Evolutionary conservation across 2,113 vertebrate species (phyloP).

Genomic region (Hypocryptadius cinnamomeus): DNA sequence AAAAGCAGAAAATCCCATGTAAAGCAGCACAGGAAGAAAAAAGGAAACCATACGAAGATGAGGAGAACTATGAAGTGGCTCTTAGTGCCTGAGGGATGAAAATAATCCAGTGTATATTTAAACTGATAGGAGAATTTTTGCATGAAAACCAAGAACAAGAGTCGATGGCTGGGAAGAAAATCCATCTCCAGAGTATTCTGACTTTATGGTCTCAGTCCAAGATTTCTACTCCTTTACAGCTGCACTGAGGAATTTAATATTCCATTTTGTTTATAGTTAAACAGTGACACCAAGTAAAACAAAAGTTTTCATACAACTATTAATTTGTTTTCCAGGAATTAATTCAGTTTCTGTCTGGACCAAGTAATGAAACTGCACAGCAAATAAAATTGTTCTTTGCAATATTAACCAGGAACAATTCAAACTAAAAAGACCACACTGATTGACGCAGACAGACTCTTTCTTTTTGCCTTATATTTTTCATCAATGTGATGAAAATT

Average conservation of each 20-base stretch:
- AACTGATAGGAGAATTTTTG: constrained; percentile 32
- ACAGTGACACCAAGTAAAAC: not conserved
- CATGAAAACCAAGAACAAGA: constrained; percentile 2
- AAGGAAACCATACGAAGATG: not conserved
- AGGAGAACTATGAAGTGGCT: constrained; percentile 6
- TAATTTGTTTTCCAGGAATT: not conserved
- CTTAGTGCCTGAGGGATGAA: constrained; percentile 26
- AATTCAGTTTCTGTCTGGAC: not conserved
- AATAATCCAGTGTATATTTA: not conserved
- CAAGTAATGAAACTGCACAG: not conserved
- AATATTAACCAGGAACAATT: not conserved
- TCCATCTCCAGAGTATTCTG: not conserved
- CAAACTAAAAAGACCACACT: not conserved
- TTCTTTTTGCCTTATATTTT: not conserved
- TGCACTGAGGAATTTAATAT: not conserved
- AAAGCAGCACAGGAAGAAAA: not conserved
- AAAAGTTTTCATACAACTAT: not conserved
- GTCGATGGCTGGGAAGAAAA: constrained; percentile 19
- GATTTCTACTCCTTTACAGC: not conserved
- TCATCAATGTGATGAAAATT: not conserved
- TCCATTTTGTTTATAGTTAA: not conserved
- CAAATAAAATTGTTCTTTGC: not conserved
- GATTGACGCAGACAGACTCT: not conserved
- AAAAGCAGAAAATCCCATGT: not conserved
- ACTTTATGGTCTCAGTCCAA: not conserved